Conservation (phyloP, 2,888 invertebrate genomes). For the Cyclophora punctaria region DNA sequence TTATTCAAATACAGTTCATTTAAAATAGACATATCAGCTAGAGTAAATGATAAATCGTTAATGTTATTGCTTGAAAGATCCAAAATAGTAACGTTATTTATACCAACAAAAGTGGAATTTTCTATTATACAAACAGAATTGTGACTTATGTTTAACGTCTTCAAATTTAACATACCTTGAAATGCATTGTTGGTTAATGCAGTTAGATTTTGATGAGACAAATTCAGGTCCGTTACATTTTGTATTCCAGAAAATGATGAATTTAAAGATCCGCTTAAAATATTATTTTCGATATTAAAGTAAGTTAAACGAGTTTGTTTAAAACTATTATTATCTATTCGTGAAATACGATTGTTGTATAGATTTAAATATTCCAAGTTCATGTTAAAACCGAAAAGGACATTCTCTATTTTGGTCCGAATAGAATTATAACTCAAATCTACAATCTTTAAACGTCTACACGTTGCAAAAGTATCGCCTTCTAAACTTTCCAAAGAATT, state of each 20-base stretch:
- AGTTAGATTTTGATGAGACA: conserved; percentile 39
- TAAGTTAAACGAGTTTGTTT: conserved; percentile 31
- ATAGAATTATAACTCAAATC: conserved; percentile 53
- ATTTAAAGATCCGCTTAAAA: conserved; percentile 36
- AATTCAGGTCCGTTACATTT: conserved; percentile 32
- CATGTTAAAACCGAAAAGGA: conserved; percentile 43
- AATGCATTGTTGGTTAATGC: conserved; percentile 39
- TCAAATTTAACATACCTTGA: conserved; percentile 27
- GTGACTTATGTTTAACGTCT: conserved; percentile 41
- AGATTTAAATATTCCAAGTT: conserved; percentile 41
- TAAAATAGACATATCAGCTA: conserved; percentile 12
- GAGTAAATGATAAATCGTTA: conserved; percentile 14
- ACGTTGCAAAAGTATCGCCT: conserved; percentile 44
- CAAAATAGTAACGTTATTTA: conserved; percentile 30
- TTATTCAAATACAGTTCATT: conserved; percentile 41
- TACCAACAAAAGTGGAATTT: conserved; percentile 35
- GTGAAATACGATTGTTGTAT: conserved; percentile 38
- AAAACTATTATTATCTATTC: conserved; percentile 43
- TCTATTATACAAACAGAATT: conserved; percentile 40
- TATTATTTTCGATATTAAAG: conserved; percentile 46
- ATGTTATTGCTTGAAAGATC: conserved; percentile 51
- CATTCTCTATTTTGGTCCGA: conserved; percentile 32
- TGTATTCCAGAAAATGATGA: conserved; percentile 42
- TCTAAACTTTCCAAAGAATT: conserved; percentile 45
- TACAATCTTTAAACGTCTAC: conserved; percentile 29